Evolutionary conservation across 2,797 vertebrate species (phyloP), one percentile per base, ranked within the genome.

Genomic region (Hipposideros larvatus): DNA sequence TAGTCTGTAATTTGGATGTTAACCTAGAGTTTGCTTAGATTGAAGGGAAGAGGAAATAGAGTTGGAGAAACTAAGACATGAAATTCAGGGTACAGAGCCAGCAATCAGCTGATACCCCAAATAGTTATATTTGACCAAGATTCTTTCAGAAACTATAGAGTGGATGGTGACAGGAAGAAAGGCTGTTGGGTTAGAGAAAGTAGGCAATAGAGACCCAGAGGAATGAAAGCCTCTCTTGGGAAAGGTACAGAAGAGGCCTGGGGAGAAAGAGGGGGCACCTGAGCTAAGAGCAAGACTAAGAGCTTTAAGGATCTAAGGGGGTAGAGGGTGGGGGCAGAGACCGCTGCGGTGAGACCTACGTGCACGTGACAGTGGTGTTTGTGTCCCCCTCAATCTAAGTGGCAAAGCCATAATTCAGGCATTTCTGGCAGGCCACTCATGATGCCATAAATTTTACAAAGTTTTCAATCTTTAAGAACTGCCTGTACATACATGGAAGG

Each of bases 301-400:
- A 61, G 21, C 13, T n/a, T 51, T 4, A 87, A 61, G 51, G 16
- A 19, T 43, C 11, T 10, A 16, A 53, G 31, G 10, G 28, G 15
- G 46, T 18, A 4, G 0, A 11, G 18, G 9, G 4, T 9, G 0
- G 2, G 2, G 7, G 8, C 0, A 46, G 61, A 78, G 16, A 83
- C 28, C 34, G 31, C 51, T 28, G 7, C 43, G 4, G 28, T 21
- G 5, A 51, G 37, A 24, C 13, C 28, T 16, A 46, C 1, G 61
- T 55, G 18, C 8, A 73, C 4, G 3, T n/a, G 37, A 11, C 0
- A 22, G 7, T 18, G 22, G 24, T 82, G 11, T 83, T 2, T 63
- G 31, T 61, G 55, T 53, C 74, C 24, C 73, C 70, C 21, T 74
- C 31, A 46, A n/a, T 85, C 53, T 79, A 66, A 55, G 19, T 26